Base-by-base conservation (phyloP, 2,797 vertebrate genomes). In the Notolabrus celidotus region DNA sequence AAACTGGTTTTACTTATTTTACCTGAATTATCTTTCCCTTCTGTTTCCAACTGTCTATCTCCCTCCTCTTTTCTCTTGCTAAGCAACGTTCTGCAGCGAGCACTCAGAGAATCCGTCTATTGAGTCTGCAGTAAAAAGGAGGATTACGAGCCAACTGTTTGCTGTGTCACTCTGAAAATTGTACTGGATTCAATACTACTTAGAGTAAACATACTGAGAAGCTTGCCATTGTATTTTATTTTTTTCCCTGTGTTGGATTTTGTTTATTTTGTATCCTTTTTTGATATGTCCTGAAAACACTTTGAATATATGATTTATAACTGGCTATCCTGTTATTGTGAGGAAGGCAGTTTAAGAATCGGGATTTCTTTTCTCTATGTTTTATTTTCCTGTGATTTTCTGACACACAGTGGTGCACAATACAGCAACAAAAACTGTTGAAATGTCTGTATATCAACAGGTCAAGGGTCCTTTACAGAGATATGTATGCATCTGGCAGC, bases 81-180 rank as follows among this genome's bases (percentile, higher is more conserved):
- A 20, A 19, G 45, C 42, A 56, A 15, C 8, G 1, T 22, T 41
- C 23, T 57, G 27, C 19, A 50, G 42, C 2, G 10, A 65, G 47
- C 29, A 41, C 45, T 74, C 56, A 49, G 34, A 71, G 34, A 36
- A 66, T 65, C 68, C 42, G 11, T 15, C 47, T 46, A 67, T 76
- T 58, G 41, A 71, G 54, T 57, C 53, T 61, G 74, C 20, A 51
- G 68, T 38, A 75, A 77, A 74, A 49, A 39, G 43, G 62, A 71
- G 78, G 79, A 88, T 74, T 79, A 83, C 60, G 25, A 50, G 33
- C 45, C 57, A 64, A 66, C 61, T 73, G 70, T 84, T 82, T 85
- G 75, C 80, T 78, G 71, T 73, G 42, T 85, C 65, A 68, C 49
- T 75, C 36, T 54, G 27, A 53, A 63, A 72, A 49, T 27, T 23